A percentile compares a stretch with the other conserved stretches of the same genome.
phyloP scores from a whole-genome alignment of 2,797 vertebrate genomes.

The Gastrophryne carolinensis region DNA sequence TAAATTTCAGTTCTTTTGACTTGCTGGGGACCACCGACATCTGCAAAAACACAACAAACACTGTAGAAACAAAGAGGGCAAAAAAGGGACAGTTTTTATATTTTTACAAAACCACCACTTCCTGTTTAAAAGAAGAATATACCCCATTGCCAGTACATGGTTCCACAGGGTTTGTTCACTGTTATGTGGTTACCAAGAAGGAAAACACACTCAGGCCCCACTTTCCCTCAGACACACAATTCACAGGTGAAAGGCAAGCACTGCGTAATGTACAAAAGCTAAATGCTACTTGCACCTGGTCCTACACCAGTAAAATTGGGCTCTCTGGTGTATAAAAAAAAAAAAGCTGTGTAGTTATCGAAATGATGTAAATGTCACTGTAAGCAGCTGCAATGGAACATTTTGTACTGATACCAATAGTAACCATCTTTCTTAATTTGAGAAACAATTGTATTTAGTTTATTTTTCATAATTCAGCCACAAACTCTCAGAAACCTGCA shows the following conservation, averaged over 20 bases:
- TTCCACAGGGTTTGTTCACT: slow-evolving; percentile 60
- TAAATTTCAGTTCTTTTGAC: slow-evolving; percentile 74
- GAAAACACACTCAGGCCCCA: slow-evolving; percentile 53
- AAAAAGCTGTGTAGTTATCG: too few species aligned
- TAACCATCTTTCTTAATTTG: too few species aligned
- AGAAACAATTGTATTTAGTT: too few species aligned
- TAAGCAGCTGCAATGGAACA: too few species aligned
- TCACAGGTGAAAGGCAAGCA: slow-evolving; percentile 55
- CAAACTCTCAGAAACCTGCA: too few species aligned
- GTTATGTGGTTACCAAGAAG: slow-evolving; percentile 64
- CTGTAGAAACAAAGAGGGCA: slow-evolving; percentile 55
- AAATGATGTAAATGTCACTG: too few species aligned
- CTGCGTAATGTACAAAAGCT: slow-evolving; percentile 14
- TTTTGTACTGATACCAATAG: too few species aligned
- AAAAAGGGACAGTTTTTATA: slow-evolving; percentile 57
- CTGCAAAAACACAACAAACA: slow-evolving; percentile 65
- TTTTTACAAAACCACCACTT: slow-evolving; percentile 62
- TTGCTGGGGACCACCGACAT: slow-evolving; percentile 75
- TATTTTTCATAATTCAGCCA: too few species aligned
- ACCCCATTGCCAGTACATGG: slow-evolving; percentile 57
- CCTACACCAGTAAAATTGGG: slow-evolving; percentile 8
- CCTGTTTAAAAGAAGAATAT: slow-evolving; percentile 64
- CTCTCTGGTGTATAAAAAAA: too few species aligned
- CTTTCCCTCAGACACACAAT: slow-evolving; percentile 36
- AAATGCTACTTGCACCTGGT: slow-evolving; percentile 33